Percentiles rank a stretch among this genome's conserved stretches.
phyloP scores from a whole-genome alignment of 2,113 vertebrate species.

The Proteles cristata region DNA sequence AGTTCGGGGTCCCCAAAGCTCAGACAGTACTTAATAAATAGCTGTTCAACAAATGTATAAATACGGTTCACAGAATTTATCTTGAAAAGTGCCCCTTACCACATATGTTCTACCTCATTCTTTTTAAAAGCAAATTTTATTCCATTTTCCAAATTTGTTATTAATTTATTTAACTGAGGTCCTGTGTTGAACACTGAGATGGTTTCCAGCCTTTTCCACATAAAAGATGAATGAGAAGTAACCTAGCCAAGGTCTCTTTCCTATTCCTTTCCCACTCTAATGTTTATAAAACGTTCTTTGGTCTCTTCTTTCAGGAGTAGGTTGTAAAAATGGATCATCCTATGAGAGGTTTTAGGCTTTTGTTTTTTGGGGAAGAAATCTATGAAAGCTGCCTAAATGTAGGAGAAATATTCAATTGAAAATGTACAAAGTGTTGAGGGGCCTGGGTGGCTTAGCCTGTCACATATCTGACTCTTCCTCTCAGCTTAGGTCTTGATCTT shows the following conservation, averaged over 20 bases:
- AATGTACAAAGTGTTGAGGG: background rate
- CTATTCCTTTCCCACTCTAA: background rate
- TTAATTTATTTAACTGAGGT: background rate
- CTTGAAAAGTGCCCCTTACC: background rate
- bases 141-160: background rate
- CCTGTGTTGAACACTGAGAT: background rate
- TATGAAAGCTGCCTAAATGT: background rate
- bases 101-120: background rate
- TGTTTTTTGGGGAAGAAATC: background rate
- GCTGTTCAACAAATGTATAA: background rate
- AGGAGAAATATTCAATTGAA: background rate
- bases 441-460: no score
- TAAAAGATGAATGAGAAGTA: background rate
- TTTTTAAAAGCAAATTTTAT: background rate
- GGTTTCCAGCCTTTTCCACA: background rate
- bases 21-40: background rate
- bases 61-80: background rate
- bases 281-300: background rate
- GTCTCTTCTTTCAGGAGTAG: background rate
- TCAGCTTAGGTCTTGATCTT: no score
- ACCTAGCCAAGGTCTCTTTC: background rate
- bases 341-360: background rate
- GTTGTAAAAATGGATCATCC: background rate
- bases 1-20: background rate
- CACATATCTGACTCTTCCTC: no score